Conservation (phyloP, 2,888 invertebrate species). For the Idaea aversata region DNA sequence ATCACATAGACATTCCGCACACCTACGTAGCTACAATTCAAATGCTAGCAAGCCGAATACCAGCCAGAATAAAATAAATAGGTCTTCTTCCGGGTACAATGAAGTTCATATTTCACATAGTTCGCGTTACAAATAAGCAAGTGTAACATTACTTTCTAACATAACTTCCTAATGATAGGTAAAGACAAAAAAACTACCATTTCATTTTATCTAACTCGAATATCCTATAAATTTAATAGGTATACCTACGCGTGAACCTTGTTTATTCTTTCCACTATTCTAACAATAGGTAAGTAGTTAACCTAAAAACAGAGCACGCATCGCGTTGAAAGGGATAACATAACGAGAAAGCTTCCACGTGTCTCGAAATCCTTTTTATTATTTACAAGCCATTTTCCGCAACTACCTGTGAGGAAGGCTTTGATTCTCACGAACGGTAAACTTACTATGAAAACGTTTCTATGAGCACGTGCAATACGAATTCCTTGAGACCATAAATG, state of each 20-base stretch:
- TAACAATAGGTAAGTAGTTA: conserved; percentile 26
- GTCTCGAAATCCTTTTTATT: conserved; percentile 46
- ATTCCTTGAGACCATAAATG: conserved; percentile 5
- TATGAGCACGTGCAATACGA: conserved; percentile 15
- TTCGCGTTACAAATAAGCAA: no score
- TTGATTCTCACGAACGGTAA: conserved; percentile 46
- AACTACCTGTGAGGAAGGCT: conserved; percentile 45
- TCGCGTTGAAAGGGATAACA: conserved; percentile 38
- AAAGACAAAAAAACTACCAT: no score
- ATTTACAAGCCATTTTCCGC: conserved; percentile 56
- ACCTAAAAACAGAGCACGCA: conserved; percentile 37
- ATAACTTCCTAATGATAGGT: no score
- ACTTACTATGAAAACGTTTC: conserved; percentile 25
- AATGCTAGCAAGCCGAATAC: no score
- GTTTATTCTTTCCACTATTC: conserved; percentile 1
- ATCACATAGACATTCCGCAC: no score
- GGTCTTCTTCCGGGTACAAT: no score
- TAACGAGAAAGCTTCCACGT: conserved; percentile 39
- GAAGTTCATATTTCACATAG: no score
- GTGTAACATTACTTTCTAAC: no score
- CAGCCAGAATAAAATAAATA: no score
- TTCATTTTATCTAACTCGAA: not conserved
- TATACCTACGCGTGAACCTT: not conserved
- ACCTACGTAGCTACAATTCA: no score
- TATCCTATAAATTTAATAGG: not conserved